Percentiles rank a stretch among this genome's conserved stretches.
These are phyloP conservation scores for Ahaetulla prasina DNA, from an alignment of 2,113 vertebrate species.

Conservation along the genomic window DNA sequence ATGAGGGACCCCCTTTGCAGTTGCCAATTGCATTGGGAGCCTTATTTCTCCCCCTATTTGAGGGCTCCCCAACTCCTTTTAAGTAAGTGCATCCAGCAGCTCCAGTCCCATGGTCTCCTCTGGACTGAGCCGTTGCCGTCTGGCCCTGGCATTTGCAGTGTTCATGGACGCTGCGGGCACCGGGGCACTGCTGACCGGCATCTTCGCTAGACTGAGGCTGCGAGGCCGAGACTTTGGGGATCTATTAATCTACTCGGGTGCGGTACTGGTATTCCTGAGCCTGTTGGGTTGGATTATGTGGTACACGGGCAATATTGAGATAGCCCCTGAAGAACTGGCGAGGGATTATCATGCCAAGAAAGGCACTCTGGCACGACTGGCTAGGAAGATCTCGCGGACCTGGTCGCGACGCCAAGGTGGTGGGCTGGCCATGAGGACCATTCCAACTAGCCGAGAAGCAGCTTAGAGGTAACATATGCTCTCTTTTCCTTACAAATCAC, in stretches of 20 bases:
- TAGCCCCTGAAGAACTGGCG: slow-evolving; percentile 63
- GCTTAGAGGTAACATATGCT: neutral
- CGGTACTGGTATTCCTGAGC: slow-evolving; percentile 79
- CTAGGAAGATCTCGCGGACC: slow-evolving; percentile 42
- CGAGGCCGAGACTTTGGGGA: slow-evolving; percentile 82
- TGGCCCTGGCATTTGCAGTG: slow-evolving; percentile 79
- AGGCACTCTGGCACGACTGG: slow-evolving; percentile 52
- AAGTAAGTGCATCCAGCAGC: neutral
- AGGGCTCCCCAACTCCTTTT: neutral
- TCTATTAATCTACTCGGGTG: slow-evolving; percentile 82
- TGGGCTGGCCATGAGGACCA: slow-evolving; percentile 2
- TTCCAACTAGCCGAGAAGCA: neutral
- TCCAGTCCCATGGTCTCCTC: slow-evolving; percentile 42
- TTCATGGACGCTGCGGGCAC: slow-evolving; percentile 80
- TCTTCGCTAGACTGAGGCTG: slow-evolving; percentile 80
- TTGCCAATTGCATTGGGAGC: neutral
- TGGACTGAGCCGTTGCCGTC: slow-evolving; percentile 78
- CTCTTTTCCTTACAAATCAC: too few relatives aligned
- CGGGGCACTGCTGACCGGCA: slow-evolving; percentile 73
- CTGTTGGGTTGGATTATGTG: slow-evolving; percentile 86
- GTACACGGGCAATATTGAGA: slow-evolving; percentile 90
- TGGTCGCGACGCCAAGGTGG: slow-evolving; percentile 23
- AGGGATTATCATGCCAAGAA: slow-evolving; percentile 62
- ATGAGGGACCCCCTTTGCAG: neutral
- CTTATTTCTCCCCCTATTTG: neutral